A percentile compares a stretch with the other conserved stretches of the same genome.
Evolutionary conservation across 1,140 invertebrate genomes (phyloP).

Genomic region (Drosophila simulans): DNA sequence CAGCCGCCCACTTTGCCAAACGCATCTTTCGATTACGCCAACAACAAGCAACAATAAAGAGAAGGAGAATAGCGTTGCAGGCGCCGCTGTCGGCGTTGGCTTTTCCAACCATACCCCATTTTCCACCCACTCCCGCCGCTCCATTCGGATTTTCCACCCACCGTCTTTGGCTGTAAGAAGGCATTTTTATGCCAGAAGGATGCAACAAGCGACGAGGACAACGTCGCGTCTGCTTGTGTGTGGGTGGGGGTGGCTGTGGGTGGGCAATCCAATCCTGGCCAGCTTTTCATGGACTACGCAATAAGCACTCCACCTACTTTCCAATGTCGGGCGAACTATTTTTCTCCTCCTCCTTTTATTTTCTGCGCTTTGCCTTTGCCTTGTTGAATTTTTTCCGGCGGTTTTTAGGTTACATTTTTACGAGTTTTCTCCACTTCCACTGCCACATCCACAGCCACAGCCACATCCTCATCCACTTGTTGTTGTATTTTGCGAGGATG

Average conservation of each 20-base stretch:
- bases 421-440: conserved; percentile 73
- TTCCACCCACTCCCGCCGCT: too few species aligned
- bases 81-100: conserved; percentile 41
- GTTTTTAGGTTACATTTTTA: conserved; percentile 85
- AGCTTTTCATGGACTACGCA: conserved; percentile 66
- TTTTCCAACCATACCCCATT: conserved; percentile 6
- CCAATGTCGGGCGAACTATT: conserved; percentile 40
- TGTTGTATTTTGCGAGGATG: conserved; percentile 50
- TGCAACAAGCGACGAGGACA: conserved; percentile 70
- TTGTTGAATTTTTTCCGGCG: conserved; percentile 80
- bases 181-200: conserved; percentile 77
- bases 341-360: conserved; percentile 3
- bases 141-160: conserved; percentile 3
- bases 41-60: conserved; percentile 49
- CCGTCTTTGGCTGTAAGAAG: conserved; percentile 68
- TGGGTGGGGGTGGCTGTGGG: neutral
- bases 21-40: conserved; percentile 80
- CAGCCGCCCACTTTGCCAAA: conserved; percentile 52
- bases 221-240: conserved; percentile 39
- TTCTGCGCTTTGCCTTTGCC: conserved; percentile 42
- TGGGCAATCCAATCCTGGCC: conserved; percentile 53
- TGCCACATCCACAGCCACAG: conserved; percentile 54
- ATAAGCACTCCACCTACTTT: conserved; percentile 67
- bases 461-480: conserved; percentile 58
- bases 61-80: conserved; percentile 33